Base-by-base conservation (phyloP, 2,888 invertebrate genomes). In the Sarcophaga variegata region DNA sequence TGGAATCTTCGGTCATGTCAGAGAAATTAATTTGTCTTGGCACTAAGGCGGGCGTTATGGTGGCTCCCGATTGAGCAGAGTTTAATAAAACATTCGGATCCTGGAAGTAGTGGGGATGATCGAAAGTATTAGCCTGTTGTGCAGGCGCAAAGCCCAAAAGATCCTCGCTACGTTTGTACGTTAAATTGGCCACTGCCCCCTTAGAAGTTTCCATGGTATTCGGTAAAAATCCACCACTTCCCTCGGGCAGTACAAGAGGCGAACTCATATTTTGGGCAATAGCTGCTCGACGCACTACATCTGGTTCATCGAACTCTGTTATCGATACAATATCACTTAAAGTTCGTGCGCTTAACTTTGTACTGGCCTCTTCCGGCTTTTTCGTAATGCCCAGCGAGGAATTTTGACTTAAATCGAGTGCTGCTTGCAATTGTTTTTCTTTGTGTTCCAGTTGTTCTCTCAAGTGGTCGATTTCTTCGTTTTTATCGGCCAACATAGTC, bases 301-400 rank as follows among this genome's bases (percentile, higher is more conserved):
- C 96, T 74, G 95, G 95, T 89, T 96, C 96, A 86, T 96, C 96
- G 85, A 95, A 95, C 88, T 96, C 96, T 0, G 96, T 95, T 91
- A 96, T 95, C 1, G 96, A 96, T 0, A 96, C 94, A 83, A 96
- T 95, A 89, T 96, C 96, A 90, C 96, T 96, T 6, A 96, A 93
- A 0, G 96, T 96, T 63, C 96, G 94, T 0, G 95, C 96, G 71
- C 96, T 96, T 79, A 94, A 94, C 92, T 96, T 96, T 1, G 94
- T 91, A 27, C 94, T 95, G 10, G 94, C 94, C 59, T 91, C 92
- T 60, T 94, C 95, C 1, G 88, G 81, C 20, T 86, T 87, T n/a
- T 71, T 86, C 6, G 27, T 49, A 3, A 66, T 70, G 2, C 63
- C 88, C 12, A 89, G 80, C 0, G 90, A 90, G 0, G 90, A 90